Conservation (phyloP, 2,888 invertebrate genomes). For the Aphodius sticticus region DNA sequence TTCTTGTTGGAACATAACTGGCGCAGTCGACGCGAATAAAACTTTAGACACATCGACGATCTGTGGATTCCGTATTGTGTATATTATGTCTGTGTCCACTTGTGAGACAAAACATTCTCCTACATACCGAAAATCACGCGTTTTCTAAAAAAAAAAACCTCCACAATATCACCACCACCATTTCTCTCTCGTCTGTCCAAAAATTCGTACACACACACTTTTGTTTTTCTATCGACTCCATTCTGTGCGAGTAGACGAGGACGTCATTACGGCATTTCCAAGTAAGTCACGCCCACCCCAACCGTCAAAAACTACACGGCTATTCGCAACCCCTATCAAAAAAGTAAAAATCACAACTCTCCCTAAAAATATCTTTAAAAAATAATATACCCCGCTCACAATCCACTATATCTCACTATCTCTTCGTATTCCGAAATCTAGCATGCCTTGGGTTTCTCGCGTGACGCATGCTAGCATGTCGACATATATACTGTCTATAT, state of each 20-base stretch:
- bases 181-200: background rate
- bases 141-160: background rate
- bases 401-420: background rate
- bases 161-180: background rate
- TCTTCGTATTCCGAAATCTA: background rate
- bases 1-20: too few relatives aligned
- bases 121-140: background rate
- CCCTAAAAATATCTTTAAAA: background rate
- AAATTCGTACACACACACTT: background rate
- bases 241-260: slow-evolving; percentile 54
- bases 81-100: too few relatives aligned
- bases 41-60: background rate
- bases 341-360: background rate
- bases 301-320: background rate
- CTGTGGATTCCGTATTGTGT: background rate
- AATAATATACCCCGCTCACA: background rate
- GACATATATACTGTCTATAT: background rate
- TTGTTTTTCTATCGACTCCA: background rate
- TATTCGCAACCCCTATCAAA: background rate
- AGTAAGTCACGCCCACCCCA: background rate
- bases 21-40: too few relatives aligned
- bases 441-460: background rate
- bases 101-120: background rate
- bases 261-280: slow-evolving; percentile 48
- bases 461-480: background rate